Conservation (phyloP, 1,140 invertebrate genomes). For the Caenorhabditis inopinata region DNA sequence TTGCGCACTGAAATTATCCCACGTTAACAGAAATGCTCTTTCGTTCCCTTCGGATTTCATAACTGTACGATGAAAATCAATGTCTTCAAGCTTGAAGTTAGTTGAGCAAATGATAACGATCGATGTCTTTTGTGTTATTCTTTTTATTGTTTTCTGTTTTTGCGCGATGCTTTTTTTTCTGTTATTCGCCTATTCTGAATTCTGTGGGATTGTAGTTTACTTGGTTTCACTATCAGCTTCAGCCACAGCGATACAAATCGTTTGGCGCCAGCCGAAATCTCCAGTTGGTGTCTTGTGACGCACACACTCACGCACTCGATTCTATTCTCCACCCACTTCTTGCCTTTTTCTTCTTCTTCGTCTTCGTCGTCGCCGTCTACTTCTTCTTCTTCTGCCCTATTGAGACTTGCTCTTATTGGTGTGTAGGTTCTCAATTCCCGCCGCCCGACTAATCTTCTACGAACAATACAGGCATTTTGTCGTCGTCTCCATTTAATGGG, state of each 20-base stretch:
- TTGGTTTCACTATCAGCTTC: too few species aligned
- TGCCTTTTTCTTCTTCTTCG: background rate
- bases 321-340: constrained; percentile 15
- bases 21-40: too few species aligned
- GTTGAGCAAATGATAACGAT: too few species aligned
- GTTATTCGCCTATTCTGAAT: too few species aligned
- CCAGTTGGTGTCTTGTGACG: constrained; percentile 7
- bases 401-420: constrained; percentile 1
- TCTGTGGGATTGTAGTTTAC: too few species aligned
- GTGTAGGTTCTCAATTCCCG: background rate
- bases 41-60: too few species aligned
- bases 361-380: background rate
- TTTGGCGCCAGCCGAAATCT: background rate
- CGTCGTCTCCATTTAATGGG: background rate
- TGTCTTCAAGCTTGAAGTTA: too few species aligned
- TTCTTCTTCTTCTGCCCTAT: background rate
- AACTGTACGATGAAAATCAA: too few species aligned
- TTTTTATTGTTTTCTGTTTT: too few species aligned
- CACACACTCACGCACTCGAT: background rate
- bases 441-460: background rate
- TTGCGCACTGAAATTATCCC: too few species aligned
- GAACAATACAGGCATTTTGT: constrained; percentile 23
- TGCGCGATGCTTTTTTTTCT: too few species aligned
- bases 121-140: too few species aligned
- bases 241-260: background rate